phyloP scores from a whole-genome alignment of 2,797 vertebrate species.

The Danio choprae region DNA sequence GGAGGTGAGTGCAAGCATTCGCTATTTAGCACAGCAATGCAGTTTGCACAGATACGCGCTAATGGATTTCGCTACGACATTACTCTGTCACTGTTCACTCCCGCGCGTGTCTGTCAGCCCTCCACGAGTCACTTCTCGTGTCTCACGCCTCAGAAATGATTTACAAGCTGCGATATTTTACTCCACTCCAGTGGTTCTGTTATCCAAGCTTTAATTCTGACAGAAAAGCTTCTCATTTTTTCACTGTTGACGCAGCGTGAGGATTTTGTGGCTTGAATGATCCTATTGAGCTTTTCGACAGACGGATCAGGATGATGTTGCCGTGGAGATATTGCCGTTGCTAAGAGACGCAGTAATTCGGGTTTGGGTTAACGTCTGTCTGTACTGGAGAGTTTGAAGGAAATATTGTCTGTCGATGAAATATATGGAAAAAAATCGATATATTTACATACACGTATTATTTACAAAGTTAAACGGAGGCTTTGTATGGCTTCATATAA shows the following conservation, averaged over 20 bases:
- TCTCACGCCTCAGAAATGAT: slow-evolving; percentile 1
- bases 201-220: neutral
- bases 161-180: neutral
- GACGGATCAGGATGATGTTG: slow-evolving; percentile 70
- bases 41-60: neutral
- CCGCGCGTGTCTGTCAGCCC: neutral
- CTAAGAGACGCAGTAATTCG: slow-evolving; percentile 72
- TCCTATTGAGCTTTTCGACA: slow-evolving; percentile 23
- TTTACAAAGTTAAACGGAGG: no score
- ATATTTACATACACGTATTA: neutral
- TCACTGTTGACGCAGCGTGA: neutral
- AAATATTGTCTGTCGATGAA: neutral
- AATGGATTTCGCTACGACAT: neutral
- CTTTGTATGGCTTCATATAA: no score
- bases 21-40: neutral
- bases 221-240: neutral
- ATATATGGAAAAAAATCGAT: neutral
- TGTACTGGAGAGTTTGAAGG: neutral
- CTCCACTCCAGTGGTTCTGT: neutral
- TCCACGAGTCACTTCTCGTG: neutral
- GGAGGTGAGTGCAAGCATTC: slow-evolving; percentile 35
- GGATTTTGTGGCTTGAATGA: neutral
- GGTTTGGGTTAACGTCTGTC: slow-evolving; percentile 19
- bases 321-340: slow-evolving; percentile 79
- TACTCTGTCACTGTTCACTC: neutral